Evolutionary conservation across 1,140 invertebrate genomes (phyloP).

Genomic region (Meloidogyne hapla): DNA sequence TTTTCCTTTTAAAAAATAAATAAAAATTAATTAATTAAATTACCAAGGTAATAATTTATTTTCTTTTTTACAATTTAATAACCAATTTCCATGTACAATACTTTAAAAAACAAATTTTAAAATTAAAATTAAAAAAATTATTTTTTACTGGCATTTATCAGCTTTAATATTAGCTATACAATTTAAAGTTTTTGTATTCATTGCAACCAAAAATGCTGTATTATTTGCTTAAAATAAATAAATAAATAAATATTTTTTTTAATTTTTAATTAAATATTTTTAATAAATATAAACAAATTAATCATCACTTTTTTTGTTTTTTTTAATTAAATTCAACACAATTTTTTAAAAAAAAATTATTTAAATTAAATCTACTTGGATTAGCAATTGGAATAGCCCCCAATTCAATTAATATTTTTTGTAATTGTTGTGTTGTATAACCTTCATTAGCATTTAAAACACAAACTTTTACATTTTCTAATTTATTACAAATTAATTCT

Average conservation of each 20-base stretch:
- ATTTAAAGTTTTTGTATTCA: slow-evolving; percentile 37
- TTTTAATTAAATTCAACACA: no score
- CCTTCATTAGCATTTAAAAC: slow-evolving; percentile 37
- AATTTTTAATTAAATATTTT: no score
- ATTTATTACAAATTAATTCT: slow-evolving; percentile 21
- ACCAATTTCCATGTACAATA: slow-evolving; percentile 40
- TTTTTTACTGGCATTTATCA: slow-evolving; percentile 26
- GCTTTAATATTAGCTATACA: slow-evolving; percentile 26
- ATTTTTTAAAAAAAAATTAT: slow-evolving; percentile 16
- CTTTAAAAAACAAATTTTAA: not conserved
- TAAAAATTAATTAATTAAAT: not conserved
- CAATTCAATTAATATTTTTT: slow-evolving; percentile 33
- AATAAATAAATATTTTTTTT: slow-evolving; percentile 23
- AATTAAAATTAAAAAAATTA: not conserved
- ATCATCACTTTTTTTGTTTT: no score
- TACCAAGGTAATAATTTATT: slow-evolving; percentile 41
- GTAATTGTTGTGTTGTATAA: slow-evolving; percentile 28
- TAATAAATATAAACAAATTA: no score
- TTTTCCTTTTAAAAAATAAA: slow-evolving; percentile 19
- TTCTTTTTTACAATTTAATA: slow-evolving; percentile 31
- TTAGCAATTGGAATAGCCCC: slow-evolving; percentile 43
- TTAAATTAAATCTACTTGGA: no score
- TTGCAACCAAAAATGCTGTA: slow-evolving; percentile 38
- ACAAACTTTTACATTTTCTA: slow-evolving; percentile 34
- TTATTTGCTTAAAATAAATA: slow-evolving; percentile 29